A percentile compares a stretch with the other conserved stretches of the same genome.
Evolutionary conservation across 2,888 invertebrate species (phyloP).

Genomic region (Philereme vetulata): DNA sequence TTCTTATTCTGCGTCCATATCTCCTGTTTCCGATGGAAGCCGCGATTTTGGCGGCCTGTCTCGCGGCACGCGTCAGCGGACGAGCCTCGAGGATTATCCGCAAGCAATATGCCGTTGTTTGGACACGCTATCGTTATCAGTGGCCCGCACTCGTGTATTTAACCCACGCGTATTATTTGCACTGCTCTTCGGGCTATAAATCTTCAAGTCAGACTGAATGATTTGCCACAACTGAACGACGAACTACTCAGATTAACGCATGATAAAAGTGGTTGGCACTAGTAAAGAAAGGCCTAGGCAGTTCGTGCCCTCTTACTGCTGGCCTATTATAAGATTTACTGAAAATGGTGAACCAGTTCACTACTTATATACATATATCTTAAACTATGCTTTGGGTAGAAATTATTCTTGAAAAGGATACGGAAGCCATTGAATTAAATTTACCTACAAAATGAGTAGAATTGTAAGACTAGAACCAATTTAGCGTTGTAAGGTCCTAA

Average conservation of each 20-base stretch:
- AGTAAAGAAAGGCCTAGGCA: too few relatives aligned
- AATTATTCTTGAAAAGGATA: neutral
- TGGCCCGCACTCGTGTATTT: slow-evolving; percentile 50
- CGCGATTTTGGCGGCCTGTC: slow-evolving; percentile 30
- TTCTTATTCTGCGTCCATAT: slow-evolving; percentile 23
- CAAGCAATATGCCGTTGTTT: slow-evolving; percentile 56
- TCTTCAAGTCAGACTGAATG: neutral
- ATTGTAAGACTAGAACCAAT: slow-evolving; percentile 46
- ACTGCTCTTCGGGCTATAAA: neutral
- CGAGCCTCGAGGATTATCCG: slow-evolving; percentile 56
- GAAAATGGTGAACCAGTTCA: too few relatives aligned
- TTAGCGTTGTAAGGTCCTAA: slow-evolving; percentile 51
- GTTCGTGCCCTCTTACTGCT: too few relatives aligned
- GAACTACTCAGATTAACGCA: neutral
- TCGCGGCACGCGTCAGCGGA: slow-evolving; percentile 51
- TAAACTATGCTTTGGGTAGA: neutral
- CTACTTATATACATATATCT: too few relatives aligned
- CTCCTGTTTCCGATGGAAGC: slow-evolving; percentile 24
- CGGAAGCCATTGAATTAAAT: neutral
- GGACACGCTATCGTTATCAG: slow-evolving; percentile 58
- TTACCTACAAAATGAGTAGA: neutral
- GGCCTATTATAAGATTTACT: too few relatives aligned
- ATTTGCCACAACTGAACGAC: neutral
- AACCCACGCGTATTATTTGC: slow-evolving; percentile 36
- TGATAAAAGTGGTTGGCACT: too few relatives aligned